Base-by-base conservation (phyloP, 2,113 vertebrate species). In the Paramisgurnus dabryanus region DNA sequence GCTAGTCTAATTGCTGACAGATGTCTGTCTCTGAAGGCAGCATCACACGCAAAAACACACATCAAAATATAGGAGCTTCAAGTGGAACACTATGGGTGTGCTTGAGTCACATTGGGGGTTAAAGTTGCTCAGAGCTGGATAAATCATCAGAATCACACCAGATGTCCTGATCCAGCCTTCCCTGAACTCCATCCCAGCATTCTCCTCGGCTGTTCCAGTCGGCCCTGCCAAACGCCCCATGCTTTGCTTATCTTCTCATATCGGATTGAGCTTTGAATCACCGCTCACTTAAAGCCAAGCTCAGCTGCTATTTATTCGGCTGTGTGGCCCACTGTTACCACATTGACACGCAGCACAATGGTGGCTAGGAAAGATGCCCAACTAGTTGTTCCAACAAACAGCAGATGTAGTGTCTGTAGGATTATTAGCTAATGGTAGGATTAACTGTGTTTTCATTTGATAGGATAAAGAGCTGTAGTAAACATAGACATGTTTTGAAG, bases 221-320 rank as follows among this genome's bases (percentile, higher is more conserved):
- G 41, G 43, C 85, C 75, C 61, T 74, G 78, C 74, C 84, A 76
- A 79, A 85, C 84, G 77, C 80, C 53, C 81, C 40, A 18, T 78
- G 80, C 88, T 89, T 86, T 87, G 86, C 89, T 91, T 89, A 90
- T 89, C 85, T 87, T 84, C 91, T 87, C 90, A 89, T 87, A 90
- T 89, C 86, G 80, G 83, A 85, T 88, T 87, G 79, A 86, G 82
- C 85, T 90, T 86, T 90, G 87, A 87, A 86, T 86, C 76, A 12
- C 73, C 82, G 81, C 86, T 87, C 81, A 82, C 85, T 89, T 86
- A 78, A 82, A 85, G 84, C 71, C 83, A 71, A 5, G 80, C 63
- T 81, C 85, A 82, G 72, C 80, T 87, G 75, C 67, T 71, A 86
- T 88, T 87, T 76, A 86, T 88, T 85, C 80, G 87, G 68, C 87